Conservation (phyloP, 2,888 invertebrate species). For the Sipha maydis region DNA sequence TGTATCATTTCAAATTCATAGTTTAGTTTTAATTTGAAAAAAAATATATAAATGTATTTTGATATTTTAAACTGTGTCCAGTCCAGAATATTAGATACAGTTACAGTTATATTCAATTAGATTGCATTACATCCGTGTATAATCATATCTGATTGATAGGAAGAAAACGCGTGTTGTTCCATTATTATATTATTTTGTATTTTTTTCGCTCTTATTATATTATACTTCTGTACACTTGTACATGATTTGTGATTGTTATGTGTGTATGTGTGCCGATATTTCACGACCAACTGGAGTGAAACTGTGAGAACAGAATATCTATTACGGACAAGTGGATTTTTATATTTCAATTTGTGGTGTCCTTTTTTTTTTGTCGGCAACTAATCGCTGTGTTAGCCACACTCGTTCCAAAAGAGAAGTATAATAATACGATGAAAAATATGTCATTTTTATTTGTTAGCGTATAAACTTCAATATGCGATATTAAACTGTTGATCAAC, state of each 20-base stretch:
- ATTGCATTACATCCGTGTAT: constrained; percentile 49
- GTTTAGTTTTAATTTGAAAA: not conserved
- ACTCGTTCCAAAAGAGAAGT: constrained; percentile 1
- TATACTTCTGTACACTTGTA: not conserved
- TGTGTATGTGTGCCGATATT: constrained; percentile 56
- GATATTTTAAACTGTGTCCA: constrained; percentile 24
- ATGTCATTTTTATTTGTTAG: constrained; percentile 41
- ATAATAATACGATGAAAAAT: constrained; percentile 32
- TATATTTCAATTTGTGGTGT: constrained; percentile 54
- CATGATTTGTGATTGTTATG: constrained; percentile 47
- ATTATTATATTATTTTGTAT: constrained; percentile 42
- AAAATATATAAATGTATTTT: not conserved
- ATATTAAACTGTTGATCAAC: not conserved
- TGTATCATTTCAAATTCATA: too few relatives aligned
- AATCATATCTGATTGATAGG: constrained; percentile 55
- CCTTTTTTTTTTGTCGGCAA: constrained; percentile 48
- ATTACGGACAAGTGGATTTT: constrained; percentile 56
- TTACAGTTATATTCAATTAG: constrained; percentile 61
- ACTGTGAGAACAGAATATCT: constrained; percentile 53
- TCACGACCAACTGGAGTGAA: constrained; percentile 54
- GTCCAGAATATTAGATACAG: constrained; percentile 24
- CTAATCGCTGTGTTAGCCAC: constrained; percentile 51
- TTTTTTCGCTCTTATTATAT: constrained; percentile 47
- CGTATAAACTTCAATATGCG: constrained; percentile 32
- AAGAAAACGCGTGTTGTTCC: constrained; percentile 50